Percentiles rank a stretch among this genome's conserved stretches.
These are phyloP conservation scores for Blastobasis adustella DNA, from an alignment of 2,888 invertebrate species.

Conservation along the genomic window DNA sequence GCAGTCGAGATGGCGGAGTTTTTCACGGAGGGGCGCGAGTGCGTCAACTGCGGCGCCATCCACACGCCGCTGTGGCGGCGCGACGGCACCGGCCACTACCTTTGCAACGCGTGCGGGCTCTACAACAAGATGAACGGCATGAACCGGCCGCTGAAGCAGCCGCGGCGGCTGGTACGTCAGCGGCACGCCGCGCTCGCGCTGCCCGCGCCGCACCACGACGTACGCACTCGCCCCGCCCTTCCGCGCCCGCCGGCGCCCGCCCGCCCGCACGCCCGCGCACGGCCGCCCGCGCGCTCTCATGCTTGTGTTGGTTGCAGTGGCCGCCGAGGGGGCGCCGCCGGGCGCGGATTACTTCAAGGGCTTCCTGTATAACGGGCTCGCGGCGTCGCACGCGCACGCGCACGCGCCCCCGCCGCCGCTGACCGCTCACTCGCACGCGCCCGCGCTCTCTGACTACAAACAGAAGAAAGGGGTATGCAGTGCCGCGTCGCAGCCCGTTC, in stretches of 20 bases:
- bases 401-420: slow-evolving; percentile 26
- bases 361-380: slow-evolving; percentile 83
- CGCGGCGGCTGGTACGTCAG: slow-evolving; percentile 95
- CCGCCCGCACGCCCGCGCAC: slow-evolving; percentile 48
- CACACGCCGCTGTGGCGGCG: slow-evolving; percentile 98
- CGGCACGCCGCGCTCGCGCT: slow-evolving; percentile 60
- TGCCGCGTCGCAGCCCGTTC: slow-evolving; percentile 10
- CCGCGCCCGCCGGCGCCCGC: slow-evolving; percentile 27
- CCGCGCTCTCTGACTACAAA: slow-evolving; percentile 64
- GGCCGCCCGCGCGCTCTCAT: slow-evolving; percentile 22
- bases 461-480: slow-evolving; percentile 72
- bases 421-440: slow-evolving; percentile 33
- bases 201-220: slow-evolving; percentile 50
- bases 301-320: slow-evolving; percentile 81
- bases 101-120: slow-evolving; percentile 99
- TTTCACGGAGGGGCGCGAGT: slow-evolving; percentile 95
- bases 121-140: slow-evolving; percentile 99
- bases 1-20: slow-evolving; percentile 82
- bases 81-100: slow-evolving; percentile 98
- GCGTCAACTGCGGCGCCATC: slow-evolving; percentile 98
- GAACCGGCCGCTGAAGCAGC: slow-evolving; percentile 97
- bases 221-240: slow-evolving; percentile 39
- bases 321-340: slow-evolving; percentile 87
- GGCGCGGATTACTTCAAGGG: slow-evolving; percentile 91
- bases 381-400: slow-evolving; percentile 41